These are phyloP conservation scores for Craniophora ligustri DNA, from an alignment of 2,888 invertebrate genomes.

Conservation along the genomic window DNA sequence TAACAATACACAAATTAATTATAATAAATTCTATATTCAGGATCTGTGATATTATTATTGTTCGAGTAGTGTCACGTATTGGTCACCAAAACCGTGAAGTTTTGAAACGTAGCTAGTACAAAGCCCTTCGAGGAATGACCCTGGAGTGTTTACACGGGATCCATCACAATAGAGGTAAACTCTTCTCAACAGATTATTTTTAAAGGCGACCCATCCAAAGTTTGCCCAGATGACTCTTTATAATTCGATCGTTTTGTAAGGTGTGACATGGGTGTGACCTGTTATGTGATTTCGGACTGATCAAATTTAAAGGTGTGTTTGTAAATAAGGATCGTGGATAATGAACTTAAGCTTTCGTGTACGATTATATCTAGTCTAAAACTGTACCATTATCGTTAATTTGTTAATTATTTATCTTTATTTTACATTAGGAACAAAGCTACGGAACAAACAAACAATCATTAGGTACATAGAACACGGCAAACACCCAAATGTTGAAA, in stretches of 20 bases:
- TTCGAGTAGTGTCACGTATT: constrained; percentile 59
- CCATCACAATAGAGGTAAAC: constrained; percentile 82
- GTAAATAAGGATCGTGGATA: constrained; percentile 35
- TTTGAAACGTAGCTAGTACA: constrained; percentile 78
- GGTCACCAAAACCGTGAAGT: constrained; percentile 74
- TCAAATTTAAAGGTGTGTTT: constrained; percentile 36
- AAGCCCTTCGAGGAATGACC: constrained; percentile 79
- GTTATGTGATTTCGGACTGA: constrained; percentile 56
- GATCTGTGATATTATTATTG: constrained; percentile 57
- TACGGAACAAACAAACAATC: not conserved
- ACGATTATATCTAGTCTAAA: not conserved
- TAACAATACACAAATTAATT: constrained; percentile 25
- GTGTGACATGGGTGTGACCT: constrained; percentile 57
- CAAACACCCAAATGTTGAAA: constrained; percentile 1
- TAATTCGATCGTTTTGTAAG: constrained; percentile 61
- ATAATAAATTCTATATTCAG: constrained; percentile 32
- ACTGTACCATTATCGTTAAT: not conserved
- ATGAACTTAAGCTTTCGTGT: constrained; percentile 10
- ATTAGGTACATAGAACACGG: not conserved
- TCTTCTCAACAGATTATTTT: constrained; percentile 81
- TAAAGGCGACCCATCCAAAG: constrained; percentile 70
- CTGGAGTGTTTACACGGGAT: constrained; percentile 80
- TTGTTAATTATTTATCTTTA: not conserved
- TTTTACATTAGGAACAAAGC: not conserved
- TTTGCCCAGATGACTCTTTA: constrained; percentile 80